A percentile compares a stretch with the other conserved stretches of the same genome.
Conservation (phyloP, 1,140 invertebrate species). For the Ooceraea biroi region DNA sequence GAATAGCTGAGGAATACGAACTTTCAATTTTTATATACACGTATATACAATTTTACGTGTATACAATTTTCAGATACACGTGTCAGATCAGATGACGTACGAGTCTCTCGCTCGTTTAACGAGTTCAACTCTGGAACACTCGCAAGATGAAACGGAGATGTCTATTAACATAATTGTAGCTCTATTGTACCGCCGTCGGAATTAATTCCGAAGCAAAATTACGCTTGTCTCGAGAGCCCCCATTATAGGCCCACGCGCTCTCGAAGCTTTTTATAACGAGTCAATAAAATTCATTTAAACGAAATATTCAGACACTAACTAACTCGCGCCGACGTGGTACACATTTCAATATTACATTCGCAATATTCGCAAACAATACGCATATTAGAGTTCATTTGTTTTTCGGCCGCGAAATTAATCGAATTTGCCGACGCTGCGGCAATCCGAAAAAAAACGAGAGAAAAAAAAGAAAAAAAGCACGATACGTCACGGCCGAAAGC, state of each 20-base stretch:
- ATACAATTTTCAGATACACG: background rate
- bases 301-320: background rate
- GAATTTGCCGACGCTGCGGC: background rate
- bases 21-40: too few relatives aligned
- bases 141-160: background rate
- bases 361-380: slow-evolving; percentile 14
- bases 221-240: too few relatives aligned
- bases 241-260: too few relatives aligned
- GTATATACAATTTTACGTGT: too few relatives aligned
- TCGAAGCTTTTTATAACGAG: background rate
- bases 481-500: background rate
- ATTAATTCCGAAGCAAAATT: too few relatives aligned
- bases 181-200: background rate
- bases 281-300: background rate
- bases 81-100: background rate
- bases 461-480: slow-evolving; percentile 8
- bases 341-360: background rate
- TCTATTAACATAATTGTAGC: background rate
- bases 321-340: background rate
- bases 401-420: slow-evolving; percentile 22
- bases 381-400: background rate
- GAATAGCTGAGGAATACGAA: slow-evolving; percentile 7
- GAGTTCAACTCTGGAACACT: background rate
- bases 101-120: background rate
- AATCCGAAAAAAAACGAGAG: too few relatives aligned